Evolutionary conservation across 2,797 vertebrate genomes (phyloP).

Genomic region (Syngnathus acus): DNA sequence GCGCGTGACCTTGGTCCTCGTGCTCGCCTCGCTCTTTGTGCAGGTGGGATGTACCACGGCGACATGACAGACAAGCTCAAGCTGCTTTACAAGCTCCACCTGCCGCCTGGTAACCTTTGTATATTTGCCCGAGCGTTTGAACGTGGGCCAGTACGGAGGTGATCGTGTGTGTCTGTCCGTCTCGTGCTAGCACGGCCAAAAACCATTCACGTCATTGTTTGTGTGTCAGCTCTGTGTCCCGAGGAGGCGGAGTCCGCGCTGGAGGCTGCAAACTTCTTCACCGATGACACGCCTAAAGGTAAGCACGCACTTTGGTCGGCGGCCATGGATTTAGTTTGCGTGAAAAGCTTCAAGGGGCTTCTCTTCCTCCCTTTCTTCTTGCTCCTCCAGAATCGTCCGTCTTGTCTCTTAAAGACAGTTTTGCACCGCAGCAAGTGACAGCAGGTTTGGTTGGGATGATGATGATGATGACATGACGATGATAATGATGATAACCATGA

Average conservation of each 20-base stretch:
- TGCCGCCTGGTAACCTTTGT: slow-evolving; percentile 79
- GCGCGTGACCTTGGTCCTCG: neutral
- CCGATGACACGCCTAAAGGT: slow-evolving; percentile 57
- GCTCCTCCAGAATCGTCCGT: slow-evolving; percentile 77
- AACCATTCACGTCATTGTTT: neutral
- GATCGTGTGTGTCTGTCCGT: neutral
- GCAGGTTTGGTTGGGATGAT: slow-evolving; percentile 9
- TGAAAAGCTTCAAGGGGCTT: neutral
- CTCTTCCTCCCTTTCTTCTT: slow-evolving; percentile 3
- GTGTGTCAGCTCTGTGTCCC: slow-evolving; percentile 76
- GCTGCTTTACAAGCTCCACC: slow-evolving; percentile 89
- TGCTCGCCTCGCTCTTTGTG: slow-evolving; percentile 2
- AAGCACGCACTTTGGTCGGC: neutral
- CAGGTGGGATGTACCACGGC: slow-evolving; percentile 94
- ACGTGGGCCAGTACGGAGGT: too few species aligned
- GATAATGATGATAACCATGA: neutral
- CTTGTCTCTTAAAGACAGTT: slow-evolving; percentile 84
- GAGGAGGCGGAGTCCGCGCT: slow-evolving; percentile 92
- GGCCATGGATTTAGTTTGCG: too few species aligned
- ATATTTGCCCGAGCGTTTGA: neutral
- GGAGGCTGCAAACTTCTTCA: slow-evolving; percentile 88
- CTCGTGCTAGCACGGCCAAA: neutral
- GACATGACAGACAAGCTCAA: slow-evolving; percentile 95
- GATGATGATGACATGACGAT: neutral
- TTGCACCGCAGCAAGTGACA: slow-evolving; percentile 79